A percentile compares a stretch with the other conserved stretches of the same genome.
Evolutionary conservation across 2,113 vertebrate genomes (phyloP).

Genomic region (Lamprotornis superbus): DNA sequence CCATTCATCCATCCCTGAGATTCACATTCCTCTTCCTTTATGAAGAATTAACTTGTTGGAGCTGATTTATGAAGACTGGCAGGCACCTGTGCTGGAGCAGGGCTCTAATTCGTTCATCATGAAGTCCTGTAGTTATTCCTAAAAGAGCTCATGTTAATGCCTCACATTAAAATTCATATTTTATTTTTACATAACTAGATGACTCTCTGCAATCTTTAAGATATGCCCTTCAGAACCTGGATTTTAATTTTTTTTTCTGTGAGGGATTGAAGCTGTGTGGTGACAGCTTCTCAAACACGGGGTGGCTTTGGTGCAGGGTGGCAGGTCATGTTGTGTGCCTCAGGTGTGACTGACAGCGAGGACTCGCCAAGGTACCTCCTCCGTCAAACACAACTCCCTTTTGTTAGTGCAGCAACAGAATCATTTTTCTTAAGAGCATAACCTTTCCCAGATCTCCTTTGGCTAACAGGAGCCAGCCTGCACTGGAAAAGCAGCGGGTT

Average conservation of each 20-base stretch:
- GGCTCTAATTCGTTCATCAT: slow-evolving; percentile 42
- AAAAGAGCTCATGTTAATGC: slow-evolving; percentile 66
- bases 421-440: not conserved
- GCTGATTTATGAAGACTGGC: slow-evolving; percentile 69
- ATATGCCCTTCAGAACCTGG: slow-evolving; percentile 63
- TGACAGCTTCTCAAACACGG: slow-evolving; percentile 20
- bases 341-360: slow-evolving; percentile 56
- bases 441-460: not conserved
- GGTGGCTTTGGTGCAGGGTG: slow-evolving; percentile 7
- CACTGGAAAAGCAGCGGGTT: not conserved
- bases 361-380: slow-evolving; percentile 54
- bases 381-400: slow-evolving; percentile 35
- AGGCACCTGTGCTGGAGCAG: slow-evolving; percentile 42
- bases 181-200: slow-evolving; percentile 46
- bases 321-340: not conserved
- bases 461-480: not conserved
- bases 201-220: slow-evolving; percentile 40
- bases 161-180: slow-evolving; percentile 64
- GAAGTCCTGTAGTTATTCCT: slow-evolving; percentile 68
- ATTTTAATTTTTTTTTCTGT: not conserved
- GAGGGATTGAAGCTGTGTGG: not conserved
- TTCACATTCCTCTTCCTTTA: slow-evolving; percentile 47
- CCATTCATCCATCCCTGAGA: not conserved
- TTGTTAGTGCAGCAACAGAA: not conserved
- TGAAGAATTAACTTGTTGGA: slow-evolving; percentile 69